Base-by-base conservation (phyloP, 2,888 invertebrate species). In the Xanthorhoe designata region DNA sequence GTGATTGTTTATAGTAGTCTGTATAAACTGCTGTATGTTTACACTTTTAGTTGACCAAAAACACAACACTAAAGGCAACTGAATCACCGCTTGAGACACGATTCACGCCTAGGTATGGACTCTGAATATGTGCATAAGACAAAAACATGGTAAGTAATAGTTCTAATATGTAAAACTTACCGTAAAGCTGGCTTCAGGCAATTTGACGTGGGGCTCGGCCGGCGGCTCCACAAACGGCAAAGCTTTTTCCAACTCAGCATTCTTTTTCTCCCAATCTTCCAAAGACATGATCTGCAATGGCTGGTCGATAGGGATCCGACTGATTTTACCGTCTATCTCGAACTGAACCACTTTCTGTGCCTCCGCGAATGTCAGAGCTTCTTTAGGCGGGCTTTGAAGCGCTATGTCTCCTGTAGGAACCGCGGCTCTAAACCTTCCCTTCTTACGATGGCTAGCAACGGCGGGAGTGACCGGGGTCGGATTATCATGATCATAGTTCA, bases 331-430 rank as follows among this genome's bases (percentile, higher is more conserved):
- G 84, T 97, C 96, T n/a, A 97, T 94, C 81, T 98, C 97, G 80
- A 98, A 96, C 84, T 97, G 97, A 0, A 98, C 97, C 72, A 97
- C 95, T 90, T 96, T 96, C 83, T 97, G 97, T 2, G 97, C 96
- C 82, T 98, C 97, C 35, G 97, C 97, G 82, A 97, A 97, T 13
- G 97, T 96, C 57, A 98, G 90, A 13, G 96, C 96, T 82, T 97
- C 96, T 76, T 95, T 95, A 1, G 94, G 94, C 9, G 94, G 94
- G 66, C 94, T 90, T 73, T 92, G 93, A 3, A 94, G 84, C 1
- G 90, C 92, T 65, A 94, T 90, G 68, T 94, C 92, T 0, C 94
- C 95, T 61, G 95, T 95, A 18, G 94, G 94, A 50, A 95, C 95
- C 47, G 95, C 94, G 35, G 94, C 90, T 67, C 95, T 93, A 50